A percentile compares a stretch with the other conserved stretches of the same genome.
Evolutionary conservation across 2,888 invertebrate genomes (phyloP).

Genomic region (Melitaea athalia): DNA sequence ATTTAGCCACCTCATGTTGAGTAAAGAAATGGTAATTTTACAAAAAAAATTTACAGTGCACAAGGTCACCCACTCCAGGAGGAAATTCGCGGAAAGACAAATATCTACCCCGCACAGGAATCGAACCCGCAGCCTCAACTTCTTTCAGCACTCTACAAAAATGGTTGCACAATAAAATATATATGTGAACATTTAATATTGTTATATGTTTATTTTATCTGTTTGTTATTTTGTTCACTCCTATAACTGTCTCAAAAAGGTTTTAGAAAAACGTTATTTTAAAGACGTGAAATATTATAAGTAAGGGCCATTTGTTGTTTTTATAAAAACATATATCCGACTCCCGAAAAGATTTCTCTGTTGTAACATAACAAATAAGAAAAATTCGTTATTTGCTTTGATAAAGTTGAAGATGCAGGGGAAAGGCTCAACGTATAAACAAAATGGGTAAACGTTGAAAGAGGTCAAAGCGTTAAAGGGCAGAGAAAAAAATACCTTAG

Average conservation of each 20-base stretch:
- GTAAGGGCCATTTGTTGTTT: constrained; percentile 8
- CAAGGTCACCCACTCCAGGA: no score
- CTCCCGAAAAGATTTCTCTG: constrained; percentile 22
- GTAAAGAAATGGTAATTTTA: no score
- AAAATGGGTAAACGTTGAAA: constrained; percentile 28
- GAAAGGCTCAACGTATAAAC: constrained; percentile 32
- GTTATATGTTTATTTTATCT: no score
- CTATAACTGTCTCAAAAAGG: neutral
- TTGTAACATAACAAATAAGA: constrained; percentile 24
- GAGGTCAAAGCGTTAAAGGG: constrained; percentile 33
- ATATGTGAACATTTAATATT: no score
- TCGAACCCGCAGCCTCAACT: no score
- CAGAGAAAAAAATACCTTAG: constrained; percentile 23
- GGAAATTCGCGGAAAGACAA: no score
- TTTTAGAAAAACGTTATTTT: neutral
- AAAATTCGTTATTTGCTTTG: constrained; percentile 33
- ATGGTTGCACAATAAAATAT: no score
- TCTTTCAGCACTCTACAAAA: no score
- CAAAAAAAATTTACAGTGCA: no score
- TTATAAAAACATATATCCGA: constrained; percentile 7
- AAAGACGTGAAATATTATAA: neutral
- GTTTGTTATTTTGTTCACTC: neutral
- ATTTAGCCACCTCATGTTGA: no score
- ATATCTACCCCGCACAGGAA: no score
- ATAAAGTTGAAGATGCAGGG: constrained; percentile 30